phyloP scores from a whole-genome alignment of 2,797 vertebrate species.

The Leuciscus waleckii region DNA sequence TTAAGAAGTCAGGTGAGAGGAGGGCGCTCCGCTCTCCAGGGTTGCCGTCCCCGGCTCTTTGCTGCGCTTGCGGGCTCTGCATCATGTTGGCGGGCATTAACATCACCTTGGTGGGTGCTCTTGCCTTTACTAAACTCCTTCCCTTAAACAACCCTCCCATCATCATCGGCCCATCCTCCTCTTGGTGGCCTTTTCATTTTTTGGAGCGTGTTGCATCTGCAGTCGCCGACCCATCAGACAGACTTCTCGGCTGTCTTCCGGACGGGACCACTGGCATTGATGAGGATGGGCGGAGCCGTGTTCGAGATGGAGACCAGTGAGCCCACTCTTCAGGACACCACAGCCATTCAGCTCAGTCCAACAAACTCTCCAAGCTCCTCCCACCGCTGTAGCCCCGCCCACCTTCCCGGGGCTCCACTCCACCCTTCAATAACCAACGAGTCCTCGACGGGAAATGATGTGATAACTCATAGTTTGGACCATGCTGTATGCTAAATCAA shows the following conservation, averaged over 20 bases:
- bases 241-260: conserved; percentile 68
- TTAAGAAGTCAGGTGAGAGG: conserved; percentile 69
- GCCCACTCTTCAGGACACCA: conserved; percentile 93
- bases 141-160: conserved; percentile 87
- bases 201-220: conserved; percentile 90
- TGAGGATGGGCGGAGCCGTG: conserved; percentile 78
- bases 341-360: conserved; percentile 90
- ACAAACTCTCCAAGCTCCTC: conserved; percentile 86
- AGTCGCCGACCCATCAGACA: conserved; percentile 79
- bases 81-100: conserved; percentile 97
- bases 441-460: conserved; percentile 30
- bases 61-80: conserved; percentile 95
- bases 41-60: conserved; percentile 90
- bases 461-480: conserved; percentile 22
- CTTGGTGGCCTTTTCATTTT: conserved; percentile 85
- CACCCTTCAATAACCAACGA: conserved; percentile 21
- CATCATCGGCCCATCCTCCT: conserved; percentile 89
- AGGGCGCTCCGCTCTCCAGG: conserved; percentile 76
- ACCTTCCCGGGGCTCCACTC: conserved; percentile 13
- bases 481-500: background rate
- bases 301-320: conserved; percentile 95
- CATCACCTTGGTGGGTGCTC: conserved; percentile 94
- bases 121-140: conserved; percentile 86
- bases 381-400: conserved; percentile 77
- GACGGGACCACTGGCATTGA: conserved; percentile 78